Evolutionary conservation across 2,888 invertebrate species (phyloP).

Genomic region (Harpalus rufipes): DNA sequence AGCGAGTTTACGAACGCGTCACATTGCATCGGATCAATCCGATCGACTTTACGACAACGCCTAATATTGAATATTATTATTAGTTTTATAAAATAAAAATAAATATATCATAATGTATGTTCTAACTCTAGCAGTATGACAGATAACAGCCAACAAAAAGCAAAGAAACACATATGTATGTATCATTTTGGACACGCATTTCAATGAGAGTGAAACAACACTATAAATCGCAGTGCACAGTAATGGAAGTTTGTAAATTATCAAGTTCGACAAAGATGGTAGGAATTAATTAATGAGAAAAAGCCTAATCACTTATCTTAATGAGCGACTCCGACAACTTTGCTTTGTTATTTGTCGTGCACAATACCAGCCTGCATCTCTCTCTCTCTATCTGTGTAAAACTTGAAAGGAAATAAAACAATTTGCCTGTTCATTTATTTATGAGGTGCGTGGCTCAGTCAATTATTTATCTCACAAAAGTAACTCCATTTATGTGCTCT

Average conservation of each 20-base stretch:
- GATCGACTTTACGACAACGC: too few species aligned
- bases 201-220: too few species aligned
- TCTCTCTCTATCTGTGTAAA: constrained; percentile 9
- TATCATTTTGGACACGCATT: too few species aligned
- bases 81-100: too few species aligned
- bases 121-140: too few species aligned
- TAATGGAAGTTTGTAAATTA: constrained; percentile 3
- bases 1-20: too few species aligned
- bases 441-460: constrained; percentile 23
- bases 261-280: constrained; percentile 28
- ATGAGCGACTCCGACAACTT: constrained; percentile 24
- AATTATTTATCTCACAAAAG: constrained; percentile 24
- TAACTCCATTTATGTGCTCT: neutral
- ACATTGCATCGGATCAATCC: too few species aligned
- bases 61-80: too few species aligned
- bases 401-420: constrained; percentile 44
- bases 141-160: too few species aligned
- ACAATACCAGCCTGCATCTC: constrained; percentile 22
- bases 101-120: too few species aligned
- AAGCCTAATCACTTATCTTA: constrained; percentile 34
- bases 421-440: constrained; percentile 37
- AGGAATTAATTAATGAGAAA: constrained; percentile 22
- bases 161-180: too few species aligned
- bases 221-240: neutral
- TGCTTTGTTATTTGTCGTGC: constrained; percentile 40